These are phyloP conservation scores for Cecropterus lyciades DNA, from an alignment of 1,140 invertebrate species.

Conservation along the genomic window DNA sequence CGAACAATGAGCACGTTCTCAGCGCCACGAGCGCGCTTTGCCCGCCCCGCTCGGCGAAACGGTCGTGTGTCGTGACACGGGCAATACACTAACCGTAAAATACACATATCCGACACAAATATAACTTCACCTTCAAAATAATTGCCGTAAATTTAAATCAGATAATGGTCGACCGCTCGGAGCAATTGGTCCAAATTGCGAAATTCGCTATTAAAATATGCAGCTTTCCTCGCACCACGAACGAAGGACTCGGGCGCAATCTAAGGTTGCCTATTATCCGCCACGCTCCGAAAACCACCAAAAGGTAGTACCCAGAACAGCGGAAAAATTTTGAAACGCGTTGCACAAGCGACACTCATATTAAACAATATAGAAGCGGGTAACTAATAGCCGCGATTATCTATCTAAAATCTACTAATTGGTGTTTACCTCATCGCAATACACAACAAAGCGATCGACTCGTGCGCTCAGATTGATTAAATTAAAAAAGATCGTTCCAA, in stretches of 20 bases:
- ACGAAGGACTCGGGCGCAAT: conserved; percentile 80
- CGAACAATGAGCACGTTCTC: conserved; percentile 58
- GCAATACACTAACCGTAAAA: conserved; percentile 18
- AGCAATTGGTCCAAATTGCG: conserved; percentile 57
- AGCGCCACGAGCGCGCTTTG: conserved; percentile 47
- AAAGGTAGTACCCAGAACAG: conserved; percentile 73
- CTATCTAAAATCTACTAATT: conserved; percentile 76
- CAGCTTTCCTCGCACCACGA: conserved; percentile 72
- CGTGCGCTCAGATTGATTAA: conserved; percentile 6
- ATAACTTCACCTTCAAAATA: conserved; percentile 53
- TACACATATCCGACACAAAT: conserved; percentile 38
- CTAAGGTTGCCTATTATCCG: conserved; percentile 81
- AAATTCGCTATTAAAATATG: conserved; percentile 70
- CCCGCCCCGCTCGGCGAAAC: conserved; percentile 40
- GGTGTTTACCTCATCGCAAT: conserved; percentile 67
- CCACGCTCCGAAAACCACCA: conserved; percentile 82
- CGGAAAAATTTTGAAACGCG: conserved; percentile 80
- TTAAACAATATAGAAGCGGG: conserved; percentile 74
- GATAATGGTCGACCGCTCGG: conserved; percentile 47
- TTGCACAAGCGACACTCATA: conserved; percentile 76
- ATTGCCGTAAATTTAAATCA: conserved; percentile 48
- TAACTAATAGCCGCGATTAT: conserved; percentile 75
- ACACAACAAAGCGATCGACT: conserved; percentile 33
- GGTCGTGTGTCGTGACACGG: conserved; percentile 39
- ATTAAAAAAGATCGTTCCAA: conserved; percentile 32